A percentile compares a stretch with the other conserved stretches of the same genome.
phyloP scores from a whole-genome alignment of 2,113 vertebrate genomes.

The Apteryx mantelli region DNA sequence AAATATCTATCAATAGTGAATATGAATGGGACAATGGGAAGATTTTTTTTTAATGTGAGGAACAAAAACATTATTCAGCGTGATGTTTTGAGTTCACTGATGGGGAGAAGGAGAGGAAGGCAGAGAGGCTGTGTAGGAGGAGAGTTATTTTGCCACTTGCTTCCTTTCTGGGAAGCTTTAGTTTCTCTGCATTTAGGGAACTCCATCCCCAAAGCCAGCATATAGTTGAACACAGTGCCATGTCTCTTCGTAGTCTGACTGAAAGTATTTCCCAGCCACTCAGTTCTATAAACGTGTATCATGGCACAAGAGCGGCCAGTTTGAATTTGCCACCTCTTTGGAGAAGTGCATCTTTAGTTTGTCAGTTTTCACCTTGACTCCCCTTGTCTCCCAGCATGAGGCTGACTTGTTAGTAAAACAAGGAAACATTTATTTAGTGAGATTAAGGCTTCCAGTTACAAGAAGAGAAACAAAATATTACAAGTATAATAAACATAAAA shows the following conservation, averaged over 20 bases:
- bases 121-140: accelerated
- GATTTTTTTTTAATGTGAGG: not conserved
- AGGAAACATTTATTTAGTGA: not conserved
- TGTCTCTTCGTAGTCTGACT: no score
- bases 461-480: not conserved
- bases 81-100: not conserved
- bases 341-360: no score
- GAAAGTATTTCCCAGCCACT: no score
- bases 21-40: no score
- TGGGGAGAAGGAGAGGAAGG: not conserved
- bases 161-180: not conserved
- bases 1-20: not conserved
- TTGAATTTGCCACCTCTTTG: no score
- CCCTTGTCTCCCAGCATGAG: not conserved
- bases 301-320: no score
- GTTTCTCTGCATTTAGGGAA: accelerated
- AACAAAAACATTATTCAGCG: accelerated
- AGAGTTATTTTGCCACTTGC: not conserved
- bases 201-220: not conserved
- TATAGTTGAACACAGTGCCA: not conserved
- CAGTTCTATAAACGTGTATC: no score
- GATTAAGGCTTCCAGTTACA: not conserved
- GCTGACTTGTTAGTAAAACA: not conserved
- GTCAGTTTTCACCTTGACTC: no score
- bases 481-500: not conserved